Conservation (phyloP, 2,888 invertebrate genomes). For the Tryphoninae sp. region DNA sequence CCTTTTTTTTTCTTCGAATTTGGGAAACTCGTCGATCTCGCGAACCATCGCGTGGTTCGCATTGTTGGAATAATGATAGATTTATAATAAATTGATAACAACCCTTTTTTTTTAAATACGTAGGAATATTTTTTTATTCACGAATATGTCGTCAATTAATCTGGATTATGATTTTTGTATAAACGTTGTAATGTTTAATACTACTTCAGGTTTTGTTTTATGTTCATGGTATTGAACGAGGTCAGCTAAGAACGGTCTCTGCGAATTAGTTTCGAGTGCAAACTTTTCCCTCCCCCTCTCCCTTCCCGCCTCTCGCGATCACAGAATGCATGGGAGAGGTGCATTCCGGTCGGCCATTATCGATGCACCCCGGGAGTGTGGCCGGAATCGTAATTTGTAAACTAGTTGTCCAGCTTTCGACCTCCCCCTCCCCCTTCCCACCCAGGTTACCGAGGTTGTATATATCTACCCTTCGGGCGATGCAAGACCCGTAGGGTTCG, state of each 20-base stretch:
- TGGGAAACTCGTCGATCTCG: not conserved
- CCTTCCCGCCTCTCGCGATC: not conserved
- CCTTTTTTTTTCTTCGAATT: not conserved
- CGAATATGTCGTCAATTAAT: no score
- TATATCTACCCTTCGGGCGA: conserved; percentile 13
- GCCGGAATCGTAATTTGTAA: conserved; percentile 52
- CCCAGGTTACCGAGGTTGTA: not conserved
- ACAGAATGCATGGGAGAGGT: not conserved
- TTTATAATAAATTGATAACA: not conserved
- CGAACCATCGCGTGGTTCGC: conserved; percentile 4
- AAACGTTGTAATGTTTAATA: no score
- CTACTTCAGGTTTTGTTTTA: no score
- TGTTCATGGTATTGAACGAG: no score
- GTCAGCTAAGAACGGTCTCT: not conserved
- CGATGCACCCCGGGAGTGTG: conserved; percentile 34
- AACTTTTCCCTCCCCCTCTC: conserved; percentile 2
- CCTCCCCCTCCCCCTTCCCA: not conserved
- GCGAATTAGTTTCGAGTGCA: conserved; percentile 3
- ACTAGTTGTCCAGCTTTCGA: conserved; percentile 43
- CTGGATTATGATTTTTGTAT: no score
- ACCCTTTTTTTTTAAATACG: no score
- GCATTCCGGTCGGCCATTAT: conserved; percentile 39
- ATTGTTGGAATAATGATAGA: not conserved
- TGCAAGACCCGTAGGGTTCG: not conserved
- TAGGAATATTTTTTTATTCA: no score